Evolutionary conservation across 2,888 invertebrate genomes (phyloP).

Genomic region (Tryphoninae sp.): DNA sequence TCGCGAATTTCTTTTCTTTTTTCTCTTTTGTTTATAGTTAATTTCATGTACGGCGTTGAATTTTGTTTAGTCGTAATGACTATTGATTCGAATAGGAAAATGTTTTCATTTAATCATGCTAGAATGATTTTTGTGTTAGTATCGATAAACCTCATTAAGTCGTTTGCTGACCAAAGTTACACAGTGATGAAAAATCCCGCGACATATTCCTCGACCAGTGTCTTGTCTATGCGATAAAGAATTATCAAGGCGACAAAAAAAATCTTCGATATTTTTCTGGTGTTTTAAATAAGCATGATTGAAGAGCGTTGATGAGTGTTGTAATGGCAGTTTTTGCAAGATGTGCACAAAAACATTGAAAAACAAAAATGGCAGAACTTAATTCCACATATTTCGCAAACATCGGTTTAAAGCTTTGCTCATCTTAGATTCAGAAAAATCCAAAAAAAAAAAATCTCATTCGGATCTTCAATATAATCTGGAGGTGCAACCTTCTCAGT

Average conservation of each 20-base stretch:
- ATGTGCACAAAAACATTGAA: slow-evolving; percentile 4
- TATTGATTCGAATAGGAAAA: not conserved
- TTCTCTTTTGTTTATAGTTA: slow-evolving; percentile 16
- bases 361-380: slow-evolving; percentile 3
- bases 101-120: not conserved
- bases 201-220: slow-evolving; percentile 62
- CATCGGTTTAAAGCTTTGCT: too few species aligned
- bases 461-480: not conserved
- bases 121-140: slow-evolving; percentile 30
- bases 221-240: slow-evolving; percentile 35
- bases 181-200: slow-evolving; percentile 1
- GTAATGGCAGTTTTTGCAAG: not conserved
- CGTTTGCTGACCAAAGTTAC: not conserved
- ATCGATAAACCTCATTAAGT: not conserved
- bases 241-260: too few species aligned
- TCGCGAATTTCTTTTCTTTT: not conserved
- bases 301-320: not conserved
- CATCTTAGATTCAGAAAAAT: not conserved
- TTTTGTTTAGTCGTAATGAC: not conserved
- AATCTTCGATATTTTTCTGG: not conserved
- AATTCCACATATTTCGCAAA: slow-evolving; percentile 9
- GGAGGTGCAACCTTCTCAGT: not conserved
- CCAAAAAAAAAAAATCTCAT: not conserved
- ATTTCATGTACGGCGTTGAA: not conserved
- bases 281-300: not conserved